Percentiles rank a stretch among this genome's conserved stretches.
Conservation (phyloP, 2,888 invertebrate genomes). For the Harpalus rufipes region DNA sequence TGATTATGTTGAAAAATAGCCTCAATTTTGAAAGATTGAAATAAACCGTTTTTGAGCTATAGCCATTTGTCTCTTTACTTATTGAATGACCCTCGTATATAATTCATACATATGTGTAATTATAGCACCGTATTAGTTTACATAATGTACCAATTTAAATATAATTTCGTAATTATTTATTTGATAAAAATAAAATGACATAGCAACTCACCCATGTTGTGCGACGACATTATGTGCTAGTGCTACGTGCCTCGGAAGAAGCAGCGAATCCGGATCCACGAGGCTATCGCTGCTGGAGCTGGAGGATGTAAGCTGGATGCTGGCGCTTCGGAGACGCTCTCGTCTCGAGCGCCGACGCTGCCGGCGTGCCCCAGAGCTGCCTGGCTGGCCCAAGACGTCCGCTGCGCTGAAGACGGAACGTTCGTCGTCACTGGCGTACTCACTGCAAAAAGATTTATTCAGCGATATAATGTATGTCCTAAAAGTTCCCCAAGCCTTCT, state of each 20-base stretch:
- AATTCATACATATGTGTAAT: not conserved
- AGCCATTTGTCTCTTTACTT: too few species aligned
- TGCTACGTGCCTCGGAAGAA: not conserved
- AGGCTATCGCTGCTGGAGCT: constrained; percentile 15
- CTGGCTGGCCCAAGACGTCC: not conserved
- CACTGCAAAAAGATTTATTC: too few species aligned
- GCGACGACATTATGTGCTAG: not conserved
- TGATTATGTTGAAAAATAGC: too few species aligned
- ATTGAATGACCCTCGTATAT: too few species aligned
- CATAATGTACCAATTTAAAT: not conserved
- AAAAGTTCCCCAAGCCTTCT: too few species aligned
- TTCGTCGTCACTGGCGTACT: constrained; percentile 43
- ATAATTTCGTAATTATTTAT: not conserved
- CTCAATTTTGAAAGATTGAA: too few species aligned
- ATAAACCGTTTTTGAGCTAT: too few species aligned
- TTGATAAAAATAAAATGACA: not conserved
- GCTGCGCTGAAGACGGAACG: not conserved
- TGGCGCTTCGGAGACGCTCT: not conserved
- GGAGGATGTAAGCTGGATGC: not conserved
- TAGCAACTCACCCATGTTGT: constrained; percentile 5
- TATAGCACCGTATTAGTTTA: not conserved
- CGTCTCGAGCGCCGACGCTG: not conserved
- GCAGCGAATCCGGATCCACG: not conserved
- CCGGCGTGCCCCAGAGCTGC: not conserved
- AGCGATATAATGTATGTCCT: too few species aligned